Conservation (phyloP, 2,797 vertebrate species). For the Sebastes oblongus region DNA sequence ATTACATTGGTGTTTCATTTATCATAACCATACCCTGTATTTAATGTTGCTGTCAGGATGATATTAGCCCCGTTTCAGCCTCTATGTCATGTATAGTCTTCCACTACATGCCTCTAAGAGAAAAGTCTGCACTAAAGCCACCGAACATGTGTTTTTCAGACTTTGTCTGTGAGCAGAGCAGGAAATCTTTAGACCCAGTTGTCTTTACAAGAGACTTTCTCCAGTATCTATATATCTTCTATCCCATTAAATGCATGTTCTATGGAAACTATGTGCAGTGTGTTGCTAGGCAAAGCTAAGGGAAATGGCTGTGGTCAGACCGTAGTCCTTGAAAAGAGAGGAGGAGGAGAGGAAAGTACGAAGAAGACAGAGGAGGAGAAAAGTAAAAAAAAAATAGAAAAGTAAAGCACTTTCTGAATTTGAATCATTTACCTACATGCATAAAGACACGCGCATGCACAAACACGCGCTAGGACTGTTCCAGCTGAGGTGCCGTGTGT, state of each 20-base stretch:
- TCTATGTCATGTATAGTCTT: conserved; percentile 7
- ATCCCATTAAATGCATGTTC: conserved; percentile 73
- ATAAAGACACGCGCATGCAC: conserved; percentile 23
- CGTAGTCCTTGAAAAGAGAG: conserved; percentile 72
- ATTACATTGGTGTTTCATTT: conserved; percentile 36
- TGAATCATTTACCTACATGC: conserved; percentile 35
- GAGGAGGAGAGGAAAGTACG: conserved; percentile 49
- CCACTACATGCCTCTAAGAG: conserved; percentile 8
- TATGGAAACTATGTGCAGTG: conserved; percentile 80
- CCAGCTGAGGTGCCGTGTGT: conserved; percentile 76
- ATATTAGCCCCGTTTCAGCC: conserved; percentile 8
- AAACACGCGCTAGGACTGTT: conserved; percentile 48
- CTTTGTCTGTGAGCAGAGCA: conserved; percentile 35
- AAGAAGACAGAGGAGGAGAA: conserved; percentile 31
- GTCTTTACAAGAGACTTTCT: conserved; percentile 70
- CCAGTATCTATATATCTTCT: conserved; percentile 74
- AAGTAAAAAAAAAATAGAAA: conserved; percentile 19
- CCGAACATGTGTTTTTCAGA: conserved; percentile 61
- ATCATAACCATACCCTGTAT: conserved; percentile 30
- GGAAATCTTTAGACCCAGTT: conserved; percentile 51
- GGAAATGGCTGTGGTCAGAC: conserved; percentile 82
- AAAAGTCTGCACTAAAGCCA: conserved; percentile 33
- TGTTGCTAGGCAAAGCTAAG: conserved; percentile 72
- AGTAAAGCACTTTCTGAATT: conserved; percentile 47
- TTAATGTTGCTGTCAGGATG: conserved; percentile 23